Conservation (phyloP, 2,797 vertebrate genomes). For the Aphelocoma californica region DNA sequence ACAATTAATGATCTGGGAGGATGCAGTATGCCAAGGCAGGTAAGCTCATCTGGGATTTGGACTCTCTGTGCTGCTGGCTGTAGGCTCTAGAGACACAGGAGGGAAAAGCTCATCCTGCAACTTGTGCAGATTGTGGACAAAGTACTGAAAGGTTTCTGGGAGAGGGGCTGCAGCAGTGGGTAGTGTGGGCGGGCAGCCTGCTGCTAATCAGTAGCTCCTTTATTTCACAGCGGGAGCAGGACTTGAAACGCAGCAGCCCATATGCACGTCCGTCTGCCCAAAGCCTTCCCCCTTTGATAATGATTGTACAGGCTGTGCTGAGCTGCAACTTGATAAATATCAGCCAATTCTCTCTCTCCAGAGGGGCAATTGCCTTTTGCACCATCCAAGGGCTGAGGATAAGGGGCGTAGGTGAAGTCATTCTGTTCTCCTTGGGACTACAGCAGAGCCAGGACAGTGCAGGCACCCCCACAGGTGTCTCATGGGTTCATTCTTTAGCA, state of each 20-base stretch:
- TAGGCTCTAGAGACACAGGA: not conserved
- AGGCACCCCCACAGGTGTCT: not conserved
- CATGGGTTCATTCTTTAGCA: not conserved
- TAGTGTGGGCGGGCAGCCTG: not conserved
- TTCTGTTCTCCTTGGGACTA: not conserved
- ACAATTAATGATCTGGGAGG: not conserved
- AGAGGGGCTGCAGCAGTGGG: not conserved
- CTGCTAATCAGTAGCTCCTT: not conserved
- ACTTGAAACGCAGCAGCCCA: not conserved
- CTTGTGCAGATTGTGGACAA: not conserved
- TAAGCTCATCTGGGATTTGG: not conserved
- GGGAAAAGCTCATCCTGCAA: not conserved
- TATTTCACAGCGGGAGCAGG: not conserved
- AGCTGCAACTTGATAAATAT: not conserved
- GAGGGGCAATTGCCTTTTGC: not conserved
- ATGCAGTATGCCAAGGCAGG: not conserved
- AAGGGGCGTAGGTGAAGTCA: not conserved
- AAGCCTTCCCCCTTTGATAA: not conserved
- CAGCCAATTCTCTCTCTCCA: not conserved
- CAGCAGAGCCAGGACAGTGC: not conserved
- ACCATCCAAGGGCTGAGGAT: not conserved
- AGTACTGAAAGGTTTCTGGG: not conserved
- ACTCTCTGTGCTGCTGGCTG: not conserved
- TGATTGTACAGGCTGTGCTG: conserved; percentile 13
- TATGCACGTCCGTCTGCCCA: not conserved